Base-by-base conservation (phyloP, 53 echinoderm and acorn worm genomes). In the Hippasteria phrygiana region DNA sequence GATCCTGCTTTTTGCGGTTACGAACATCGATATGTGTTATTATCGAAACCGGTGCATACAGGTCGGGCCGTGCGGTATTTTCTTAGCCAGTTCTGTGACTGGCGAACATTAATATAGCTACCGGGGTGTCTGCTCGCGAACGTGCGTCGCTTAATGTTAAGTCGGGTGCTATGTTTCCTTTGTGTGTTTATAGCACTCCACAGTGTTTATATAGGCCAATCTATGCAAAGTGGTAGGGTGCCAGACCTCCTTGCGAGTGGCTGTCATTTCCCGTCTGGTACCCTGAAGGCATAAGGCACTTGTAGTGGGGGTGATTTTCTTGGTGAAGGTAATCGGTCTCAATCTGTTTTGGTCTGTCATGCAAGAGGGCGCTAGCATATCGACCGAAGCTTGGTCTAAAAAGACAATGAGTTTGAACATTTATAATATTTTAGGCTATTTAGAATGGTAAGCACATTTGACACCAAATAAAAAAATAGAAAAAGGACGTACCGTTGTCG, bases 61-160 rank as follows among this genome's bases (percentile, higher is more conserved):
- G 3, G 24, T 14, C 0, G 73, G n/a, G 73, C 8, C 8, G 41
- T 39, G 73, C 14, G 22, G 20, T 73, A 43, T 73, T 73, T 73
- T 43, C 9, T 11, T 62, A 62, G 73, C 13, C n/a, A 40, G 26
- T 7, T 22, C 34, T 24, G 33, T 66, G 8, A 20, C n/a, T 42
- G 73, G 73, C 5, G 73, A 42, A 32, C 24, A 24, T 22, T n/a
- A n/a, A n/a, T n/a, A n/a, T 73, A 42, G 33, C 43, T 73, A 43
- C 6, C 43, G 41, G 24, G n/a, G 20, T 33, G n/a, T 41, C 20
- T 16, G n/a, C 42, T 26, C 41, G 40, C 12, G 73, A 41, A 73
- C 73, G 73, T 73, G 73, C 73, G 73, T 42, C 20, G 40, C 26
- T 73, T 40, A 39, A 73, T 73, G 73, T 73, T 42, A 43, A 24